Evolutionary conservation across 2,888 invertebrate species (phyloP).

Genomic region (Chelonus formosanus): DNA sequence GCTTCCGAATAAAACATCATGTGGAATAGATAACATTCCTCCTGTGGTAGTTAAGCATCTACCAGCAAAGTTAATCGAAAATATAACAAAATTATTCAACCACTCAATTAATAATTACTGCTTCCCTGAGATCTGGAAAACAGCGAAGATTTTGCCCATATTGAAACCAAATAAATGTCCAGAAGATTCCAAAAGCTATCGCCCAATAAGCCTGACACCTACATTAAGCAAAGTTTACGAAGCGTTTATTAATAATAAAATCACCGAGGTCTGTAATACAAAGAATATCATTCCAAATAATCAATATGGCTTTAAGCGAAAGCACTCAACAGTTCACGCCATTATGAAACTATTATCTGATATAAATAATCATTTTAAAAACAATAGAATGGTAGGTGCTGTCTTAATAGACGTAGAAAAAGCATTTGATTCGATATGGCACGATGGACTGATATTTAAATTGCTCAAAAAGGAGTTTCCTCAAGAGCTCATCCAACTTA

Average conservation of each 20-base stretch:
- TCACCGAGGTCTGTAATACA: conserved; percentile 7
- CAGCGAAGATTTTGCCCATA: conserved; percentile 37
- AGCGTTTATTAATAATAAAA: conserved; percentile 31
- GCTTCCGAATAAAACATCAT: conserved; percentile 33
- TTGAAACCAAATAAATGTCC: conserved; percentile 35
- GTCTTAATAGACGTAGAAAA: neutral
- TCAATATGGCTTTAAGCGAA: conserved; percentile 32
- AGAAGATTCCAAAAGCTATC: conserved; percentile 32
- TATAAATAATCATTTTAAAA: neutral
- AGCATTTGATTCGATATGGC: no score
- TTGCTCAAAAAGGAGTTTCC: neutral
- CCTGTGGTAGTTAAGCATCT: conserved; percentile 35
- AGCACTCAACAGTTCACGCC: conserved; percentile 37
- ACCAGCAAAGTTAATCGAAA: no score
- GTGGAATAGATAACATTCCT: conserved; percentile 28
- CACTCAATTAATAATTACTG: conserved; percentile 33
- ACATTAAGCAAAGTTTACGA: conserved; percentile 23
- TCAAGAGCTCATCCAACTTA: neutral
- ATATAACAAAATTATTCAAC: conserved; percentile 34
- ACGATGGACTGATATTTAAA: neutral
- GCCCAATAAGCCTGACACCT: conserved; percentile 41
- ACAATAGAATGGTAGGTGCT: neutral
- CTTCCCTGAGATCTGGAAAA: conserved; percentile 35
- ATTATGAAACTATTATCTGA: conserved; percentile 12
- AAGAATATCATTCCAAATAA: conserved; percentile 22